Evolutionary conservation across 2,797 vertebrate species (phyloP), one percentile per base, ranked within the genome.

Genomic region (Erpetoichthys calabaricus): DNA sequence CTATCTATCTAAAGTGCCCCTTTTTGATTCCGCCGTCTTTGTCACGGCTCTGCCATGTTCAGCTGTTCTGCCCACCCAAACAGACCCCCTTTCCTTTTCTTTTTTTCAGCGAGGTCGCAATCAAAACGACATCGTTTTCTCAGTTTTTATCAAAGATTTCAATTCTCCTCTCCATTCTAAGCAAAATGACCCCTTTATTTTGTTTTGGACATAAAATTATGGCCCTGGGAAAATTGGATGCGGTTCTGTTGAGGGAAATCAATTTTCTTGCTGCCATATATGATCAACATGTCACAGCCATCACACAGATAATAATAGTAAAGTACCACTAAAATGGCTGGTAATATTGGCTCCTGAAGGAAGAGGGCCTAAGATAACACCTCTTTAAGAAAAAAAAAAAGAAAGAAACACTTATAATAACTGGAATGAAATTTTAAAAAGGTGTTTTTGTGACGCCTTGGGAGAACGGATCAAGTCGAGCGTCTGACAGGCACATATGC

Each of bases 181-280:
- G 82, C 83, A 83, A 95, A 95, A 97, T 92, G 87, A 94, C 90
- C 89, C 92, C 91, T 94, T 94, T 92, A 96, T 96, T 96, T 94
- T 97, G 91, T 94, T 95, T 91, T 91, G 89, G 83, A 90, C 87
- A 86, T 94, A 90, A 94, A 97, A 97, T 98, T 94, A 95, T 89
- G 91, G 91, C 81, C 81, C 84, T 78, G 81, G 80, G 86, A 92
- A 94, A 93, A 97, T 96, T 97, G 94, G 88, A 85, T 90, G 88
- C 88, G 85, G 93, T 94, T 92, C 89, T 90, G 85, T 80, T 79
- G 84, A 86, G 78, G 81, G 86, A 90, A 92, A 97, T 97, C 92
- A 97, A 97, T 95, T 91, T 90, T 95, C 91, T 90, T 85, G 84
- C 86, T 87, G 84, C 80, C 73, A 74, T 78, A 80, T 88, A 85